These are phyloP conservation scores for Sylvietta virens DNA, from an alignment of 2,113 vertebrate species.

Conservation along the genomic window DNA sequence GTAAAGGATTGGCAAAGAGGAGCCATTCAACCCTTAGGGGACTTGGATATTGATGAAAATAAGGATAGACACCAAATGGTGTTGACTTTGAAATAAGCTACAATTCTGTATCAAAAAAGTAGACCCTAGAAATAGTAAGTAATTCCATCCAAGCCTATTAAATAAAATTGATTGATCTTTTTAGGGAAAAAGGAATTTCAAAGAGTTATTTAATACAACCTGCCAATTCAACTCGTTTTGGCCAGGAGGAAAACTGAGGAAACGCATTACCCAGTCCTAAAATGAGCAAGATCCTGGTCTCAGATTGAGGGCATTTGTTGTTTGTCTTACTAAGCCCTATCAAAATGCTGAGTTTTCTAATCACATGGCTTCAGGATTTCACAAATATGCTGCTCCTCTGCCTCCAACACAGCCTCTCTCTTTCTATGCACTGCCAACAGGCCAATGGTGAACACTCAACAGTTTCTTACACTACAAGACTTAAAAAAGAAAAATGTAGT, in stretches of 20 bases:
- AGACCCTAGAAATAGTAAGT: not conserved
- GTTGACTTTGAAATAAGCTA: not conserved
- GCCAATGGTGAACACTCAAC: not conserved
- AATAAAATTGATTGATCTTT: not conserved
- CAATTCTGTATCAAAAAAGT: not conserved
- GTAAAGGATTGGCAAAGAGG: not conserved
- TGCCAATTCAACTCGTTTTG: not conserved
- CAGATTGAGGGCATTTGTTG: not conserved
- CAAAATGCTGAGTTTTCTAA: not conserved
- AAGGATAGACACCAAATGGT: not conserved
- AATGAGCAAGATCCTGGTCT: not conserved
- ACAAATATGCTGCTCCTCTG: not conserved
- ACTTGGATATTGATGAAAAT: not conserved
- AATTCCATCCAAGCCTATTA: not conserved
- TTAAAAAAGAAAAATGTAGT: accelerated
- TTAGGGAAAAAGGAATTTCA: not conserved
- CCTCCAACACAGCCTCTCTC: not conserved
- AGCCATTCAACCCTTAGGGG: not conserved
- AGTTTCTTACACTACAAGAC: not conserved
- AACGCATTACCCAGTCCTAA: not conserved
- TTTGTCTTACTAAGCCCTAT: not conserved
- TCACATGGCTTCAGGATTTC: not conserved
- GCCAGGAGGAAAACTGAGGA: not conserved
- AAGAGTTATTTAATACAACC: not conserved
- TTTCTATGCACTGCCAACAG: not conserved